Percentiles rank a stretch among this genome's conserved stretches.
phyloP scores from a whole-genome alignment of 2,113 vertebrate species.

The Galeopterus variegatus region DNA sequence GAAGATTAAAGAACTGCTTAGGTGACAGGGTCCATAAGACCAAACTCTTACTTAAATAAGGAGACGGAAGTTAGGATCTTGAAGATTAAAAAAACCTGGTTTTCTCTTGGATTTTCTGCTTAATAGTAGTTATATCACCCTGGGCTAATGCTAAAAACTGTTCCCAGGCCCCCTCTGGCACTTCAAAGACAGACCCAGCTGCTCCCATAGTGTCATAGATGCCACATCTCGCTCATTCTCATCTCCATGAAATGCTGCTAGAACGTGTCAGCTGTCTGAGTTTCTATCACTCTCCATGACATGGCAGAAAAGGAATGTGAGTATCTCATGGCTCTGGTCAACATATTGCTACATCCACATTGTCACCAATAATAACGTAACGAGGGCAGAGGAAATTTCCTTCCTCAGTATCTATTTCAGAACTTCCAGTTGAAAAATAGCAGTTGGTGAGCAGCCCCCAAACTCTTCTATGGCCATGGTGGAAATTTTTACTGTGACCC shows the following conservation, averaged over 20 bases:
- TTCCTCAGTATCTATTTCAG: not conserved
- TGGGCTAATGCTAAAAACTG: constrained; percentile 38
- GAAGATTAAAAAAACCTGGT: constrained; percentile 64
- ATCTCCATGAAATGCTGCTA: not conserved
- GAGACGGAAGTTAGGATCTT: too few relatives aligned
- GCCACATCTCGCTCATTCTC: constrained; percentile 12
- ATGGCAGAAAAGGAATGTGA: not conserved
- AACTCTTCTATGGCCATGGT: not conserved
- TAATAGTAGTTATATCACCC: not conserved
- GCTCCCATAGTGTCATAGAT: not conserved
- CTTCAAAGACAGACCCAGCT: constrained; percentile 50
- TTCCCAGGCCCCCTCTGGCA: constrained; percentile 57
- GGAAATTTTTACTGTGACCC: not conserved
- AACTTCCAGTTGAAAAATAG: not conserved
- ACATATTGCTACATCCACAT: not conserved
- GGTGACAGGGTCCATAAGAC: too few relatives aligned
- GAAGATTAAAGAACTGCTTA: not conserved
- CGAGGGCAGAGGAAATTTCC: not conserved
- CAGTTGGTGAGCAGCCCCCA: not conserved
- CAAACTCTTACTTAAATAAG: too few relatives aligned
- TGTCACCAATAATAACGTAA: not conserved
- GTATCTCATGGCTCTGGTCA: not conserved
- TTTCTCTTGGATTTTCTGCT: constrained; percentile 73
- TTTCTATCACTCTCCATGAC: constrained; percentile 44
- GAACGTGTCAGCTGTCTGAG: constrained; percentile 1